Percentiles rank a stretch among this genome's conserved stretches.
phyloP scores from a whole-genome alignment of 2,113 vertebrate genomes.

The Elachura formosa region DNA sequence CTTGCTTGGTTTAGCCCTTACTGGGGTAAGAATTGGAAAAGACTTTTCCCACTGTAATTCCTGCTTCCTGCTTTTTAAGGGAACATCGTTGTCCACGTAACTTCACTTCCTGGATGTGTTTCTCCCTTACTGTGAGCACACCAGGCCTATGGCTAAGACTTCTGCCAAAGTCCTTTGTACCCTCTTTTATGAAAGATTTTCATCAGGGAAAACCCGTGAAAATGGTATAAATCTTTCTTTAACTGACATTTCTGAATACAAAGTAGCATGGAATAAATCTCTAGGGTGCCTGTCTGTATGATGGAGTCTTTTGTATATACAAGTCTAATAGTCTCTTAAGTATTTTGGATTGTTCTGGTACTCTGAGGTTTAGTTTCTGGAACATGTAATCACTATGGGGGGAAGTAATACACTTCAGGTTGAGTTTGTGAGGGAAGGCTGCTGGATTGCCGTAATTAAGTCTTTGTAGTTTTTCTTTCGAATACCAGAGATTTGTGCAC shows the following conservation, averaged over 20 bases:
- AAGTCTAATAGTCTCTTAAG: background rate
- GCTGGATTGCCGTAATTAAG: background rate
- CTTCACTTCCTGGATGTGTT: background rate
- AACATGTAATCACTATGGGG: background rate
- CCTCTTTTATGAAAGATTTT: background rate
- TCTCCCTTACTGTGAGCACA: background rate
- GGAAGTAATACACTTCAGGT: background rate
- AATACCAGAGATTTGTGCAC: background rate
- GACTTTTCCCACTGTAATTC: background rate
- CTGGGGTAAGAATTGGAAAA: background rate
- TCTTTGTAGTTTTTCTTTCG: constrained; percentile 8
- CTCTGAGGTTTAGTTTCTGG: background rate
- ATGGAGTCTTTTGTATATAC: background rate
- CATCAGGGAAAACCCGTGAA: background rate
- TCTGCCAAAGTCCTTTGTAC: background rate
- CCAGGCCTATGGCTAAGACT: background rate
- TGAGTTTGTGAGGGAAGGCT: background rate
- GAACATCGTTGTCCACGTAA: background rate
- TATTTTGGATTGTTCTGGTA: background rate
- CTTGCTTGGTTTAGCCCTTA: background rate
- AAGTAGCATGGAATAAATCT: background rate
- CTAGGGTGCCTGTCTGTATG: background rate
- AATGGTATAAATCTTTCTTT: background rate
- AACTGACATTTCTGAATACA: background rate
- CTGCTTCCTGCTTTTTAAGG: background rate